These are phyloP conservation scores for Augochlora pura DNA, from an alignment of 1,140 invertebrate genomes.

Conservation along the genomic window DNA sequence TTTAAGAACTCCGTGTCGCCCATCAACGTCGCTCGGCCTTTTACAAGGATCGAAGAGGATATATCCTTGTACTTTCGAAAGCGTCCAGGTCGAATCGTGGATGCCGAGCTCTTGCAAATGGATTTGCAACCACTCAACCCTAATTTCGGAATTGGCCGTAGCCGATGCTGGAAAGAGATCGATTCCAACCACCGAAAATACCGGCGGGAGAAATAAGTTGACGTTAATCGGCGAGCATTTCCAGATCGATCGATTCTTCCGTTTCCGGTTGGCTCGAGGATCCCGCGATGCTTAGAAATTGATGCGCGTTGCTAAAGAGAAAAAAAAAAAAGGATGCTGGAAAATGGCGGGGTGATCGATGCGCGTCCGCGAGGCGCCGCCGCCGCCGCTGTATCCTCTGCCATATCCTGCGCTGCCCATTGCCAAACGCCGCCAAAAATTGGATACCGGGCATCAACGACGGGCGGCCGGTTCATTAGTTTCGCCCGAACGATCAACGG, in stretches of 20 bases:
- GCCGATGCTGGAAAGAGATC: no score
- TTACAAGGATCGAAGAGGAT: no score
- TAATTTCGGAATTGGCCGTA: no score
- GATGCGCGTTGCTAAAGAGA: background rate
- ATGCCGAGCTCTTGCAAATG: no score
- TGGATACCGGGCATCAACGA: background rate
- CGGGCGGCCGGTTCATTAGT: background rate
- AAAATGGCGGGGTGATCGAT: conserved; percentile 2
- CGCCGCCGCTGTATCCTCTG: background rate
- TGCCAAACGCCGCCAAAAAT: conserved; percentile 4
- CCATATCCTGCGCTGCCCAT: no score
- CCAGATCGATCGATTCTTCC: conserved; percentile 6
- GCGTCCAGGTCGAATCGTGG: no score
- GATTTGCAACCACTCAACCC: no score
- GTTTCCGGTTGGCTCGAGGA: conserved; percentile 1
- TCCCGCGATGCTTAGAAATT: conserved; percentile 6
- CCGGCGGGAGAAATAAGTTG: no score
- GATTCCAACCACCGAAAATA: no score
- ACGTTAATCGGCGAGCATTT: background rate
- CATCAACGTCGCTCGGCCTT: no score
- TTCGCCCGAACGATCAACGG: background rate
- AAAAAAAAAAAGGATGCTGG: background rate
- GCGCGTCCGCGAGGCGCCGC: background rate
- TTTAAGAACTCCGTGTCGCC: no score
- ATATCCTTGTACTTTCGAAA: no score